These are phyloP conservation scores for Tetragnatha versicolor DNA, from an alignment of 1,140 invertebrate genomes.

Conservation along the genomic window DNA sequence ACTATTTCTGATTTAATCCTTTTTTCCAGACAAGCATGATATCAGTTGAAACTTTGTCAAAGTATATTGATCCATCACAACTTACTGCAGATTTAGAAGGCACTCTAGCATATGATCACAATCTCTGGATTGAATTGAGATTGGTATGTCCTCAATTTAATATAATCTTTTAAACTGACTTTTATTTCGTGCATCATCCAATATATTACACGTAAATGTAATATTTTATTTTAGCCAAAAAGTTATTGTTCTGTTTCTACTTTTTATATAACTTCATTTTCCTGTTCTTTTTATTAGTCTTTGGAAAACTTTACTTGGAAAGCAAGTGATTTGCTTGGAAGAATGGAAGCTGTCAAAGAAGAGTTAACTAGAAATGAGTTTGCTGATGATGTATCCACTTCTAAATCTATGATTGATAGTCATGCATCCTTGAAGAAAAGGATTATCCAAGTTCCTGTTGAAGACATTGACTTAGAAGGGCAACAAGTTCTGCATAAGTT, in stretches of 20 bases:
- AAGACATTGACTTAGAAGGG: conserved; percentile 83
- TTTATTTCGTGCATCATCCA: too few species aligned
- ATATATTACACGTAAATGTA: too few species aligned
- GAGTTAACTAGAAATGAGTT: conserved; percentile 89
- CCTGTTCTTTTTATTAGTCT: conserved; percentile 66
- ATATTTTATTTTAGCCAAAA: too few species aligned
- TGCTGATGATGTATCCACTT: conserved; percentile 88
- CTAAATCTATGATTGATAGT: conserved; percentile 87
- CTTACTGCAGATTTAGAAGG: conserved; percentile 89
- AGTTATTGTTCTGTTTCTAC: not conserved
- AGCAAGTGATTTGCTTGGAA: conserved; percentile 87
- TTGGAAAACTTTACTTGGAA: conserved; percentile 96
- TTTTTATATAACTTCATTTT: conserved; percentile 5
- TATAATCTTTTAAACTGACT: conserved; percentile 31
- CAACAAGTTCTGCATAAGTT: conserved; percentile 73
- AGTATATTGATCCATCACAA: conserved; percentile 90
- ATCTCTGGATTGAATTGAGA: conserved; percentile 94
- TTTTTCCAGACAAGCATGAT: conserved; percentile 90
- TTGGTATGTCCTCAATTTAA: too few species aligned
- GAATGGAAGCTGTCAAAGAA: conserved; percentile 80
- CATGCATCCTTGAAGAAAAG: conserved; percentile 95
- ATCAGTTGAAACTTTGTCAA: conserved; percentile 89
- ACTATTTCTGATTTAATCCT: not conserved
- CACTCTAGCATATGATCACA: conserved; percentile 91
- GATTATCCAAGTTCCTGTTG: conserved; percentile 90